Conservation (phyloP, 2,113 vertebrate species). For the Nothocercus nigrocapillus region DNA sequence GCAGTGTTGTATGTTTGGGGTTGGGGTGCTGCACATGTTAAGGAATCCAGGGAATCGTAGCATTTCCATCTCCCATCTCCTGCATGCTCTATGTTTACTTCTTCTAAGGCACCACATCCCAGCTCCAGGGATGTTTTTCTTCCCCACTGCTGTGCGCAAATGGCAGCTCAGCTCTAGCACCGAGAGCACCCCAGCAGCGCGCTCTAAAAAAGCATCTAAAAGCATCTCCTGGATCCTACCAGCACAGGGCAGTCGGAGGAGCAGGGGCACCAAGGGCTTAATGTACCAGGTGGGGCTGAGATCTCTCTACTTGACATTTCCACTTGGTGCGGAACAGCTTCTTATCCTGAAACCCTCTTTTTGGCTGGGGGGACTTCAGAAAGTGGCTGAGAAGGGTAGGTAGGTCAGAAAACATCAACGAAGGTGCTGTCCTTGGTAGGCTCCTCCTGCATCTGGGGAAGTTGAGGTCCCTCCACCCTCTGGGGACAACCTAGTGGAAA, state of each 20-base stretch:
- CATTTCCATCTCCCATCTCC: neutral
- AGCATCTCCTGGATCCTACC: neutral
- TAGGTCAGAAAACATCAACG: neutral
- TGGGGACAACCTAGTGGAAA: neutral
- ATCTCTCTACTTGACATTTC: accelerated
- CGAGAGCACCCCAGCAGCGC: neutral
- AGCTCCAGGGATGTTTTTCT: neutral
- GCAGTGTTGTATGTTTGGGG: neutral
- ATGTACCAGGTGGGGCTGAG: neutral
- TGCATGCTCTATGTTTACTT: neutral
- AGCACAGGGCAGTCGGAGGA: neutral
- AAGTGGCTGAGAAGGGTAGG: accelerated
- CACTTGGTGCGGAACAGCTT: neutral
- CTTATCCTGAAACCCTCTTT: neutral
- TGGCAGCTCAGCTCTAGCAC: neutral
- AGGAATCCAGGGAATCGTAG: neutral
- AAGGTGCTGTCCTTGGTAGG: accelerated
- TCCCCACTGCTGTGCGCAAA: accelerated
- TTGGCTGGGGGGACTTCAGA: neutral
- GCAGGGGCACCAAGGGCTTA: neutral
- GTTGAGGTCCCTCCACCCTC: neutral
- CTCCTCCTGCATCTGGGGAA: neutral
- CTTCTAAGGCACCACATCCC: neutral
- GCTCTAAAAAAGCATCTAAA: neutral
- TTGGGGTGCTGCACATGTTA: slow-evolving; percentile 5